Percentiles rank a stretch among this genome's conserved stretches.
Evolutionary conservation across 1,140 invertebrate genomes (phyloP).

Genomic region (Pseudomyrmex gracilis): DNA sequence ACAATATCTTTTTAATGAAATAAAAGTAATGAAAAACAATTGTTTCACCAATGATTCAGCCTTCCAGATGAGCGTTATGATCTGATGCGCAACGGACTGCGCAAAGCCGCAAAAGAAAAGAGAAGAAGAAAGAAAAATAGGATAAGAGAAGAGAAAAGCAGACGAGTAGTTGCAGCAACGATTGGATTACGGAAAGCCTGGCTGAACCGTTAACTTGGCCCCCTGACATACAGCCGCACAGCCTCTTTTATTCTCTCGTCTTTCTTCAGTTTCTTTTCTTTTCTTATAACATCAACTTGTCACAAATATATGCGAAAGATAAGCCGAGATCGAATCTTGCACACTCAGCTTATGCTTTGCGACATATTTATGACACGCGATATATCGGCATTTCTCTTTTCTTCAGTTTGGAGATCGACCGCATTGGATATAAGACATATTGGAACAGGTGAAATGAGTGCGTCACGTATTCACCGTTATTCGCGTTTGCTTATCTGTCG

Average conservation of each 20-base stretch:
- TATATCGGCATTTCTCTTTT: slow-evolving; percentile 50
- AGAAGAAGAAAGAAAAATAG: slow-evolving; percentile 17
- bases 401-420: slow-evolving; percentile 44
- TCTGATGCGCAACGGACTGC: slow-evolving; percentile 23
- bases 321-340: slow-evolving; percentile 51
- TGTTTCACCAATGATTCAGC: slow-evolving; percentile 1
- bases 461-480: slow-evolving; percentile 69
- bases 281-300: slow-evolving; percentile 23
- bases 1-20: no score
- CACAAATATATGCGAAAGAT: slow-evolving; percentile 17
- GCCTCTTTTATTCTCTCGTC: slow-evolving; percentile 7
- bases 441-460: slow-evolving; percentile 76
- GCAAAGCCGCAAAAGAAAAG: slow-evolving; percentile 17
- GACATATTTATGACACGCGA: slow-evolving; percentile 55
- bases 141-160: slow-evolving; percentile 32
- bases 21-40: slow-evolving; percentile 20
- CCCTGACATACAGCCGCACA: slow-evolving; percentile 80
- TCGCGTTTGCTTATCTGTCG: slow-evolving; percentile 49
- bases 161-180: slow-evolving; percentile 32
- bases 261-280: no score
- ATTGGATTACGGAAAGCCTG: slow-evolving; percentile 53
- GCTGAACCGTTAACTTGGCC: slow-evolving; percentile 82
- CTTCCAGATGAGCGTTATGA: slow-evolving; percentile 20
- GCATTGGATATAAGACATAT: slow-evolving; percentile 65
- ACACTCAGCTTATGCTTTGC: slow-evolving; percentile 55